Conservation (phyloP, 2,797 vertebrate genomes). For the Oreonectes daqikongensis region DNA sequence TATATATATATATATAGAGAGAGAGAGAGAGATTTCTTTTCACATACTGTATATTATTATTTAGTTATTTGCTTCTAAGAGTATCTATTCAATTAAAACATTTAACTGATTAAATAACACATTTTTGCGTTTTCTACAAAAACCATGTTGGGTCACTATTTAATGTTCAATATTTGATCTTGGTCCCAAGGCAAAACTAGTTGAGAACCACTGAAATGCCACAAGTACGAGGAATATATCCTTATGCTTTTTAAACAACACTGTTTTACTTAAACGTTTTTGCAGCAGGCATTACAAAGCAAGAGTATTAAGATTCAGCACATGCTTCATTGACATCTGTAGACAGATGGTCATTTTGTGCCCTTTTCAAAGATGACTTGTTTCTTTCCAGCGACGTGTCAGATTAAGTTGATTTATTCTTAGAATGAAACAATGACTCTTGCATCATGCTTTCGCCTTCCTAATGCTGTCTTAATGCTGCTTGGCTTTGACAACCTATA, state of each 20-base stretch:
- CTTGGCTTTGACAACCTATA: background rate
- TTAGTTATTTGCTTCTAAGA: too few relatives aligned
- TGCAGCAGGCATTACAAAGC: slow-evolving; percentile 20
- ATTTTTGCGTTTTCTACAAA: too few relatives aligned
- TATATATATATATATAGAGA: too few relatives aligned
- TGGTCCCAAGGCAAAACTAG: background rate
- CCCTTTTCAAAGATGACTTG: slow-evolving; percentile 14
- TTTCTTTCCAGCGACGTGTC: slow-evolving; percentile 7
- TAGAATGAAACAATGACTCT: slow-evolving; percentile 20
- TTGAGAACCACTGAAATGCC: slow-evolving; percentile 1
- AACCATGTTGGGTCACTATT: background rate
- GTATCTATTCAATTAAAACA: too few relatives aligned
- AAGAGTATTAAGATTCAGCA: slow-evolving; percentile 38
- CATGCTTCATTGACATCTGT: slow-evolving; percentile 16
- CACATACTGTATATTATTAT: too few relatives aligned
- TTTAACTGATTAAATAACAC: too few relatives aligned
- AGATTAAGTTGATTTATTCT: slow-evolving; percentile 25
- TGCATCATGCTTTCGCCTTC: slow-evolving; percentile 10
- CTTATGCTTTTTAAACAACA: background rate
- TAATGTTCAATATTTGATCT: background rate
- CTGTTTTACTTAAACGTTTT: background rate
- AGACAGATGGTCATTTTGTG: slow-evolving; percentile 14
- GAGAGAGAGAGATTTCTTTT: too few relatives aligned
- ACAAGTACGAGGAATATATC: background rate
- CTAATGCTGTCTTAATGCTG: slow-evolving; percentile 9